Base-by-base conservation (phyloP, 2,797 vertebrate species). In the Tolypeutes matacus region DNA sequence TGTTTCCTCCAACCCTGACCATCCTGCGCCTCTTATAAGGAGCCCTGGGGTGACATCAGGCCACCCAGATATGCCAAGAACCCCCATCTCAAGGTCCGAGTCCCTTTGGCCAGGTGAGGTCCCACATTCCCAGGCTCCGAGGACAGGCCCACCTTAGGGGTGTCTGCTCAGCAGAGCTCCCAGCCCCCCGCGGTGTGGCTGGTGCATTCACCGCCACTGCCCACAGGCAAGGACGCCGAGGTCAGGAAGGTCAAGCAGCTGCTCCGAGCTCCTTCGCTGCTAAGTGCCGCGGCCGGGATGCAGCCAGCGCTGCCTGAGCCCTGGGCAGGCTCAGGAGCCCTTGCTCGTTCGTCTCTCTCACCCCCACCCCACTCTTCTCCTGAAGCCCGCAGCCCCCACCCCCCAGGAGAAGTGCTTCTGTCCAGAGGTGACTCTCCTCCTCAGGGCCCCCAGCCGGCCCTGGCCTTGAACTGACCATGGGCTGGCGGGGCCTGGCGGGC, bases 41-140 rank as follows among this genome's bases (percentile, higher is more conserved):
- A 53, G 25, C 36, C n/a, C 29, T 11, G 20, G 23, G n/a, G 51
- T 2, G 3, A 7, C n/a, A 6, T 25, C 1, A 0, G 5, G 17
- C 11, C 64, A 27, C 21, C 14, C 21, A 2, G 12, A 23, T 1
- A 9, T 11, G 7, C 72, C 27, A 18, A 49, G 11, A 21, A 34
- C 29, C 69, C 80, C 86, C 34, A 6, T 12, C 60, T 5, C 27
- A 2, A 60, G 39, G 1, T 20, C 46, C 46, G 18, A 39, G 5
- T 56, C 65, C 49, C 34, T 49, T 46, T 5, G 0, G 27, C n/a
- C 67, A 14, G 15, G 3, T 4, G 8, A 70, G 0, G 1, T 17
- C 7, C 6, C 9, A 9, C 9, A 4, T 7, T 65, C 65, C 12
- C 0, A 3, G 18, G 2, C 6, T 7, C 67, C 7, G 17, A 4